Evolutionary conservation across 2,113 vertebrate species (phyloP), one percentile per base, ranked within the genome.

Genomic region (Loxodonta africana): DNA sequence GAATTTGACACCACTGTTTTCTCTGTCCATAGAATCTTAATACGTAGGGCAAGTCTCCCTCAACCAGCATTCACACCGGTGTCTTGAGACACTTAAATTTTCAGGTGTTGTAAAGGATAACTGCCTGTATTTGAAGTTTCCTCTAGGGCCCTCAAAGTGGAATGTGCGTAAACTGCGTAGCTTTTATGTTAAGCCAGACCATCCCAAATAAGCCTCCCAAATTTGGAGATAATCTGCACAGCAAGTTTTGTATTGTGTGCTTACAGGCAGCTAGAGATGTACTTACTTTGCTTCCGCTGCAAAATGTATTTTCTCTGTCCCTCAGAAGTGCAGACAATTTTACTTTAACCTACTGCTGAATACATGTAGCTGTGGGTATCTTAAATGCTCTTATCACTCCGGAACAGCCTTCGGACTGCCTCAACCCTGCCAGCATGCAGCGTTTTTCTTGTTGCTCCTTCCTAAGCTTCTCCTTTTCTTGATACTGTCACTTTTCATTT

Each of bases 251-350:
- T 60, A 88, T 90, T 63, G 2, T 28, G 33, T 71, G 28, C n/a
- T 71, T 82, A 33, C 20, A 92, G 63, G 60, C 46, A n/a, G 74
- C 48, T 53, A 44, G 65, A 80, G 87, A 77, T 71, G 30, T 77
- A 71, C 90, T 76, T 87, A 93, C 46, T 94, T 82, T 48, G 14
- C 81, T 97, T 77, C 88, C 71, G 92, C 37, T 26, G 25, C 74
- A 93, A 95, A 63, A n/a, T 90, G 8, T 62, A 65, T 65, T 85
- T 73, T 71, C 48, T 28, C 25, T 44, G 3, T 93, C 41, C 28
- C 44, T 86, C 89, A 86, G 69, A 95, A 83, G 63, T 26, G 37
- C 63, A 81, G 9, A 41, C 21, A 78, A 71, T 46, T 88, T n/a
- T 80, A 46, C 48, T 93, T 90, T 77, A 84, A 92, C 41, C 67